Percentiles rank a stretch among this genome's conserved stretches.
phyloP scores from a whole-genome alignment of 2,888 invertebrate genomes.

The Diaphora mendica region DNA sequence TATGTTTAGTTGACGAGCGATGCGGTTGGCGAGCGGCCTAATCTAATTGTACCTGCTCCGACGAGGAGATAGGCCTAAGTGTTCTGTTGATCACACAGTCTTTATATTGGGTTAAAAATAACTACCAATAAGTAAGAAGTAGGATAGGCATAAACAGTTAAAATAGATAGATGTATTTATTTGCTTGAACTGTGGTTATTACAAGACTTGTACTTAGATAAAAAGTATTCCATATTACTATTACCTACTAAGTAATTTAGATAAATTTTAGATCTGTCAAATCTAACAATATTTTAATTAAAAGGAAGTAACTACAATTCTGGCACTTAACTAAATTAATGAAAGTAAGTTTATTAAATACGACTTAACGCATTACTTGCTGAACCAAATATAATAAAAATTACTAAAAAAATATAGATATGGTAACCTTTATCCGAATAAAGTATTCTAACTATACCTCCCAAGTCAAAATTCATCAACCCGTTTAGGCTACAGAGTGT shows the following conservation, averaged over 20 bases:
- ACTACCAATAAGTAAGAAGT: neutral
- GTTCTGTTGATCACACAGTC: neutral
- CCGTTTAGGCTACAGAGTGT: neutral
- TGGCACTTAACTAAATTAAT: too few species aligned
- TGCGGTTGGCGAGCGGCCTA: slow-evolving; percentile 16
- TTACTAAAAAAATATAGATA: neutral
- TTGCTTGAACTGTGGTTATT: neutral
- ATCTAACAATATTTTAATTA: too few species aligned
- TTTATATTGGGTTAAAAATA: neutral
- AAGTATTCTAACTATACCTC: neutral
- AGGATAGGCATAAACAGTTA: too few species aligned
- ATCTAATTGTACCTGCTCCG: slow-evolving; percentile 8
- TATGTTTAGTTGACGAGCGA: slow-evolving; percentile 4
- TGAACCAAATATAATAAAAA: neutral
- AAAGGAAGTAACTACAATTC: too few species aligned
- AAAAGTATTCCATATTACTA: too few species aligned
- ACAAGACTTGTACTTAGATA: neutral
- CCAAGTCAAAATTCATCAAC: neutral
- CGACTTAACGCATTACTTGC: neutral
- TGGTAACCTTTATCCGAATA: neutral
- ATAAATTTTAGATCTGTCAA: too few species aligned
- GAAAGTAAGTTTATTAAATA: neutral
- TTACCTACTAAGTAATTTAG: too few species aligned
- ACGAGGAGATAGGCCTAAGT: neutral
- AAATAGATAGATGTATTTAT: neutral